A percentile compares a stretch with the other conserved stretches of the same genome.
phyloP scores from a whole-genome alignment of 2,888 invertebrate species.

The Cryptus viduatorius region DNA sequence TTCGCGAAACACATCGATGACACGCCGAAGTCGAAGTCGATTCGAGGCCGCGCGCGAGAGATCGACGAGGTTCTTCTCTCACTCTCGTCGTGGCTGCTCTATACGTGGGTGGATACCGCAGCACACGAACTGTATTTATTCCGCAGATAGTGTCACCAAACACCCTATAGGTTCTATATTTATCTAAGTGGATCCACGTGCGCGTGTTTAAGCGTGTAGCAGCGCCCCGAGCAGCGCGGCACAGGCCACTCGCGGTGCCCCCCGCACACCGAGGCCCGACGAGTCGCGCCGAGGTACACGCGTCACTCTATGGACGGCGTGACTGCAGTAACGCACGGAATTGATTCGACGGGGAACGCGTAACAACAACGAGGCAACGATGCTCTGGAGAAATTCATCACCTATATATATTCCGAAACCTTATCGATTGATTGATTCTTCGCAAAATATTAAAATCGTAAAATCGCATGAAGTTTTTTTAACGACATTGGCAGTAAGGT shows the following conservation, averaged over 20 bases:
- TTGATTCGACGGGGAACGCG: conserved; percentile 29
- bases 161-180: conserved; percentile 76
- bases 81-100: conserved; percentile 28
- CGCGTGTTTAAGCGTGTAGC: conserved; percentile 62
- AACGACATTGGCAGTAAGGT: not conserved
- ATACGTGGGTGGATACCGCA: conserved; percentile 64
- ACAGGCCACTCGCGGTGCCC: conserved; percentile 36
- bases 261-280: conserved; percentile 5
- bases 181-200: conserved; percentile 78
- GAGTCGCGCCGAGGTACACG: conserved; percentile 35
- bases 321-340: conserved; percentile 51
- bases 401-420: not conserved
- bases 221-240: conserved; percentile 53
- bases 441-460: too few relatives aligned
- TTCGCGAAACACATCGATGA: conserved; percentile 23
- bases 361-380: conserved; percentile 14
- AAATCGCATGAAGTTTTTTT: too few relatives aligned
- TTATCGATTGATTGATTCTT: not conserved
- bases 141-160: conserved; percentile 76
- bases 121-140: conserved; percentile 69
- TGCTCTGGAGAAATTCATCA: not conserved
- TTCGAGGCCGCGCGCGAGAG: conserved; percentile 15
- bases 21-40: conserved; percentile 3
- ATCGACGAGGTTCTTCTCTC: conserved; percentile 27
- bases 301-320: conserved; percentile 57